Conservation (phyloP, 2,113 vertebrate species). For the Carlito syrichta region DNA sequence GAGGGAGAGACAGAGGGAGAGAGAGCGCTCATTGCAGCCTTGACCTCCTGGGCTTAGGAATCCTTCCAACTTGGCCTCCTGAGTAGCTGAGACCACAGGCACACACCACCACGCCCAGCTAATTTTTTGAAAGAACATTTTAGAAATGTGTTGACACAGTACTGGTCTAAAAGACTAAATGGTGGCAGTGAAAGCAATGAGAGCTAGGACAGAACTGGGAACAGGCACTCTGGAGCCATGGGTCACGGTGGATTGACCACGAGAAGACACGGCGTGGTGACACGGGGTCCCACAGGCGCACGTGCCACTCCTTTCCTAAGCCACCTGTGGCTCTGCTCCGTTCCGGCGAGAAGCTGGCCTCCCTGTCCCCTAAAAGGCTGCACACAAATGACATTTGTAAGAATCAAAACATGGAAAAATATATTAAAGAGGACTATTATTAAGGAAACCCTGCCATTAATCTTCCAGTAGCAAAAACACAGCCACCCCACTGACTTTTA, state of each 20-base stretch:
- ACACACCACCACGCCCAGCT: too few species aligned
- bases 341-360: not conserved
- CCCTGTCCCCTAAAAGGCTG: not conserved
- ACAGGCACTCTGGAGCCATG: not conserved
- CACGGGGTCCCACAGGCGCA: accelerated
- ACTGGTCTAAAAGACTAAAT: not conserved
- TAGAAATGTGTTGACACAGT: not conserved
- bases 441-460: not conserved
- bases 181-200: not conserved
- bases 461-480: not conserved
- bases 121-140: too few species aligned
- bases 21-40: too few species aligned
- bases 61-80: too few species aligned
- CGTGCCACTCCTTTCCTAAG: accelerated
- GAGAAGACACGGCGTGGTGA: too few species aligned
- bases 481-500: not conserved
- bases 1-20: too few species aligned
- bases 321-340: not conserved
- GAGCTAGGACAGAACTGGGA: not conserved
- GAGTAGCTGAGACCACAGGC: too few species aligned
- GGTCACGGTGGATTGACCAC: too few species aligned
- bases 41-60: too few species aligned
- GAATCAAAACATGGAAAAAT: not conserved
- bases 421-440: not conserved
- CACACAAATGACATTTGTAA: not conserved